Evolutionary conservation across 2,797 vertebrate species (phyloP), one percentile per base, ranked within the genome.

Genomic region (Pelobates cultripes): DNA sequence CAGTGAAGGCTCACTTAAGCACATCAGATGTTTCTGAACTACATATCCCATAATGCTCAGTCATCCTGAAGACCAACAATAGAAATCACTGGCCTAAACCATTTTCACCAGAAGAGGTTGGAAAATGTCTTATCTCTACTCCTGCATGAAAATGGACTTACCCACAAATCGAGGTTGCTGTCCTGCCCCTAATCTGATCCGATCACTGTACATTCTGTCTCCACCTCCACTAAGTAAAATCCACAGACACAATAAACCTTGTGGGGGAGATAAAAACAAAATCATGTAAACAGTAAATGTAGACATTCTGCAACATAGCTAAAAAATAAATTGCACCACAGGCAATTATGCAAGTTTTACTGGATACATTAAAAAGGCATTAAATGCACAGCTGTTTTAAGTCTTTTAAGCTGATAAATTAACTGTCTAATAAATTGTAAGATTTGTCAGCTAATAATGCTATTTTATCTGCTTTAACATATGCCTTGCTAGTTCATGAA

Each of bases 381-480:
- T 94, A 94, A 92, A 94, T 90, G 90, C 93, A 93, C 93, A 92
- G 91, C 90, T 93, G 93, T 94, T 92, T 93, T 94, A 93, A 93
- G 92, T 94, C 91, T 94, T 95, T 93, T 92, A 92, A 92, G 92
- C 91, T 95, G 93, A 95, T 94, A 94, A 95, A 95, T 95, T 94
- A 94, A 93, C 93, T 93, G 93, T 95, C 93, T 93, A 93, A 95
- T 95, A 95, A 95, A 95, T 94, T 94, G 92, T 95, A 93, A 92
- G 91, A 95, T 94, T 93, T 94, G 94, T 94, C 93, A 94, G 94
- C 93, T 95, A 94, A 94, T 95, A 95, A 94, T 93, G 92, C 92
- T 92, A 92, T 94, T 94, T 93, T 95, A 94, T 95, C 93, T 94
- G 91, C 89, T 92, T 92, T 94, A 95, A 93, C 94, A 95, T 95